Percentiles rank a stretch among this genome's conserved stretches.
phyloP scores from a whole-genome alignment of 2,888 invertebrate genomes.

The Lucinisca nassula region DNA sequence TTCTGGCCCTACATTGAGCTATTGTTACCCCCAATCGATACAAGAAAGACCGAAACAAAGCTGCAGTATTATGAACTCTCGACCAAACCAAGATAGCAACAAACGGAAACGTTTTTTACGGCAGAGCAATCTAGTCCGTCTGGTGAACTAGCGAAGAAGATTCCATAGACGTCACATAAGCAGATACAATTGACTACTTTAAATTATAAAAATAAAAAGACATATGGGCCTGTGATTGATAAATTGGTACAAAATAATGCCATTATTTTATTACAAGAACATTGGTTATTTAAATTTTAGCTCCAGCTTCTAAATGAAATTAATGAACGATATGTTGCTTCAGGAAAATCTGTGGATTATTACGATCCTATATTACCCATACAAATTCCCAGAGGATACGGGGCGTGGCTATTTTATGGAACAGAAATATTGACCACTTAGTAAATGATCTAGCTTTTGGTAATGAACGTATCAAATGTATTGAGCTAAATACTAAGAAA shows the following conservation, averaged over 20 bases:
- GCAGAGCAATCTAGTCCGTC: not conserved
- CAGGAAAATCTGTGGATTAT: slow-evolving; percentile 23
- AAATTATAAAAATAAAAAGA: slow-evolving; percentile 16
- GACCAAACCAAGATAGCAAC: not conserved
- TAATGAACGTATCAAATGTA: slow-evolving; percentile 29
- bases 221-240: slow-evolving; percentile 21
- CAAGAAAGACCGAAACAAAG: no score
- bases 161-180: not conserved
- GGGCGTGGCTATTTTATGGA: slow-evolving; percentile 40
- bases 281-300: slow-evolving; percentile 21
- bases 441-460: not conserved
- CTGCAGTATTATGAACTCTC: no score
- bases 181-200: not conserved
- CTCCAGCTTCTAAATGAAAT: slow-evolving; percentile 2
- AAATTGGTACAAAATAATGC: not conserved
- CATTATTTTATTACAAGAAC: slow-evolving; percentile 34
- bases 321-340: not conserved
- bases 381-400: slow-evolving; percentile 21
- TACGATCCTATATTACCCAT: slow-evolving; percentile 18
- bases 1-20: no score
- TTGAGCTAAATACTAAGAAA: not conserved
- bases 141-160: not conserved
- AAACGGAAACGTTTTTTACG: not conserved
- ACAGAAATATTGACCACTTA: slow-evolving; percentile 22
- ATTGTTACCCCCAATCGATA: no score